Conservation (phyloP, 64 coral and sea anemone species). For the Montipora efflorescens region DNA sequence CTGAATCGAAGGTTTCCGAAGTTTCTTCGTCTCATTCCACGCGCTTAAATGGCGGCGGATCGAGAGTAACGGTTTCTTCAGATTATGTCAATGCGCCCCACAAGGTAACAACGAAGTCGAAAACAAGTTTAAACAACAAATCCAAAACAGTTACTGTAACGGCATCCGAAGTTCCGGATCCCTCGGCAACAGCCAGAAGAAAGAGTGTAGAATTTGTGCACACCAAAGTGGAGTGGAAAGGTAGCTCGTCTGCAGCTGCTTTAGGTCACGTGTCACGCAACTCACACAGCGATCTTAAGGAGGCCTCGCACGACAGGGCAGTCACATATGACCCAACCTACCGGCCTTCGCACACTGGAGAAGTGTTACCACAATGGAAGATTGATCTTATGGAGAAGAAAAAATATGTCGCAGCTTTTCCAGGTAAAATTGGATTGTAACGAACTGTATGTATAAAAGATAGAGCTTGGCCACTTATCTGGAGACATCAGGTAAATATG, state of each 20-base stretch:
- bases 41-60: not conserved
- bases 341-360: constrained; percentile 14
- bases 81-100: constrained; percentile 34
- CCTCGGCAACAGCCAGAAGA: not conserved
- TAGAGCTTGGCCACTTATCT: too few relatives aligned
- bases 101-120: not conserved
- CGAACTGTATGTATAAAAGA: too few relatives aligned
- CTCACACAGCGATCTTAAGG: not conserved
- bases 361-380: constrained; percentile 55
- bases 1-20: constrained; percentile 25
- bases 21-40: not conserved
- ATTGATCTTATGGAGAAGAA: constrained; percentile 55
- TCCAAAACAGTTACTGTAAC: constrained; percentile 68
- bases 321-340: constrained; percentile 1
- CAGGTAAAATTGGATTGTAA: not conserved
- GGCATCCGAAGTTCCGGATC: constrained; percentile 42
- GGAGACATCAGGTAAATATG: too few relatives aligned
- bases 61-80: constrained; percentile 10
- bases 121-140: not conserved
- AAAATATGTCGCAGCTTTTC: not conserved
- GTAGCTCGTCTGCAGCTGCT: not conserved
- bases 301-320: not conserved
- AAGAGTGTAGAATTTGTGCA: constrained; percentile 11
- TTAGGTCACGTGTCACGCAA: not conserved
- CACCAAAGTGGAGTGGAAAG: constrained; percentile 26